Evolutionary conservation across 2,888 invertebrate genomes (phyloP).

Genomic region (Cecidostiba fungosa): DNA sequence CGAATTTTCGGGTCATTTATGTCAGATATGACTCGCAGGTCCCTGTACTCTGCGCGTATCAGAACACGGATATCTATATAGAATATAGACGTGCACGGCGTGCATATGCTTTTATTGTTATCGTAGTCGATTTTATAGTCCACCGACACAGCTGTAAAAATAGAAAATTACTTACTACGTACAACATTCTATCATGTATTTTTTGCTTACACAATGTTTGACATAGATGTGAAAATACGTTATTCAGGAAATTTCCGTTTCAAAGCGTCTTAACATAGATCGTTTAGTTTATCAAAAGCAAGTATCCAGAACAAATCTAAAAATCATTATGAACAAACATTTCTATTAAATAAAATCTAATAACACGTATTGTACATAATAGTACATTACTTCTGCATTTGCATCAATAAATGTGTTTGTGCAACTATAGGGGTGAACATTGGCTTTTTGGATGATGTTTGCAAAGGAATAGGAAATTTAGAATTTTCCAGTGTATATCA

Average conservation of each 20-base stretch:
- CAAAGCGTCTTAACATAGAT: not conserved
- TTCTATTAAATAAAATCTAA: not conserved
- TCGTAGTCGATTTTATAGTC: not conserved
- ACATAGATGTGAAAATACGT: not conserved
- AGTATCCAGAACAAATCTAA: not conserved
- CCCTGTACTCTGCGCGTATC: not conserved
- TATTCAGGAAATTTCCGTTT: not conserved
- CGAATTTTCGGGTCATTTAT: constrained; percentile 19
- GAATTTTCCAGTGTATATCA: too few relatives aligned
- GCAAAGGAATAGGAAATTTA: too few relatives aligned
- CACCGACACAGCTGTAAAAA: not conserved
- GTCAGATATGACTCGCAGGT: constrained; percentile 7
- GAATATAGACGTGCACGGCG: not conserved
- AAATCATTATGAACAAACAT: not conserved
- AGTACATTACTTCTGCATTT: too few relatives aligned
- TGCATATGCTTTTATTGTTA: not conserved
- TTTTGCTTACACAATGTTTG: not conserved
- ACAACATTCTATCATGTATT: not conserved
- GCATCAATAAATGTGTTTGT: too few relatives aligned
- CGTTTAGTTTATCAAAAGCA: not conserved
- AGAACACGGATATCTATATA: not conserved
- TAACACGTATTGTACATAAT: too few relatives aligned
- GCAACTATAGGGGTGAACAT: too few relatives aligned
- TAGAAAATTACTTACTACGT: not conserved
- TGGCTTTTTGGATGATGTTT: too few relatives aligned